phyloP scores from a whole-genome alignment of 2,888 invertebrate species.

The Elmis aenea region DNA sequence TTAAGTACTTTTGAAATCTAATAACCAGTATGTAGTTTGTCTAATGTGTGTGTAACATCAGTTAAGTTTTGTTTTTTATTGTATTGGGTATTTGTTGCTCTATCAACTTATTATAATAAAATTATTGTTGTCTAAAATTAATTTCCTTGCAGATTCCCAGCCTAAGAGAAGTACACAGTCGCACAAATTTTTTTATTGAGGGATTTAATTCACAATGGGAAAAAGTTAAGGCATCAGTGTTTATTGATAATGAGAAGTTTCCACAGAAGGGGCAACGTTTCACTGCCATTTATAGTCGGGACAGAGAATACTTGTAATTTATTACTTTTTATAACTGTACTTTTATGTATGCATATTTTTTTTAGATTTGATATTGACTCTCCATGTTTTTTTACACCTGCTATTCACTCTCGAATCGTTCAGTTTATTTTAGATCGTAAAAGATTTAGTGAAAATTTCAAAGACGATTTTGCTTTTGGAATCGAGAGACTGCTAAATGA shows the following conservation, averaged over 20 bases:
- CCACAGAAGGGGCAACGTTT: conserved; percentile 75
- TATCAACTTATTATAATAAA: no score
- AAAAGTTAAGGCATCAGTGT: conserved; percentile 53
- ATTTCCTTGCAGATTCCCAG: conserved; percentile 66
- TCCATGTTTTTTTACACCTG: conserved; percentile 80
- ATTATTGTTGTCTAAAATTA: no score
- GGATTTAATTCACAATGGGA: conserved; percentile 55
- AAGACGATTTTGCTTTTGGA: conserved; percentile 77
- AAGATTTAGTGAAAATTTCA: conserved; percentile 61
- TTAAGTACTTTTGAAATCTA: no score
- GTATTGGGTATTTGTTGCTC: no score
- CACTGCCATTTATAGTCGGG: conserved; percentile 84
- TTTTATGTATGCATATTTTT: no score
- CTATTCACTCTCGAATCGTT: conserved; percentile 81
- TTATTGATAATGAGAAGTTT: conserved; percentile 67
- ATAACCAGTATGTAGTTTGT: no score
- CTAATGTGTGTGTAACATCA: no score
- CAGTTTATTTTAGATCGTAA: conserved; percentile 89
- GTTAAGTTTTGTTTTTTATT: no score
- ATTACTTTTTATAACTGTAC: no score
- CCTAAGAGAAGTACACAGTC: conserved; percentile 55
- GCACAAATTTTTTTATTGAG: conserved; percentile 54
- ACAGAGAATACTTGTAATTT: conserved; percentile 87
- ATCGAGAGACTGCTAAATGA: conserved; percentile 70
- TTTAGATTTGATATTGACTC: conserved; percentile 75